A percentile compares a stretch with the other conserved stretches of the same genome.
Evolutionary conservation across 2,113 vertebrate genomes (phyloP).

Genomic region (Cromileptes altivelis): DNA sequence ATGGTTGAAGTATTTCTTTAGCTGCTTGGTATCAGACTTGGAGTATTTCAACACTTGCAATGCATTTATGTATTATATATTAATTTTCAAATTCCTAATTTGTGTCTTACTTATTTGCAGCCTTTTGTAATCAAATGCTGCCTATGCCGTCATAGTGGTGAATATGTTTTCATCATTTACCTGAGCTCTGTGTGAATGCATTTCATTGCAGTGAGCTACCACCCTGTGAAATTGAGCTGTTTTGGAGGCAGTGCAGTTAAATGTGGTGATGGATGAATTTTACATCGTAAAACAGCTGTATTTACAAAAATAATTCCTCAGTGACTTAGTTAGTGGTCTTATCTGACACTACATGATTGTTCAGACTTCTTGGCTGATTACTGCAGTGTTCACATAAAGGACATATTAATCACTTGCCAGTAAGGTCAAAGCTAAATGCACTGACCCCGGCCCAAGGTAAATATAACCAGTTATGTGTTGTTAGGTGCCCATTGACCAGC

Average conservation of each 20-base stretch:
- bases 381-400: not conserved
- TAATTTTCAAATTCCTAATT: not conserved
- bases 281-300: not conserved
- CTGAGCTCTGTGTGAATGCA: no score
- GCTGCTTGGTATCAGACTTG: not conserved
- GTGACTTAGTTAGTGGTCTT: not conserved
- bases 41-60: not conserved
- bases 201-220: not conserved
- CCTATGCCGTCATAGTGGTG: not conserved
- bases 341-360: not conserved
- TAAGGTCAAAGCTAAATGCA: not conserved
- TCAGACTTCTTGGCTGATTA: not conserved
- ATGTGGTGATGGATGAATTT: not conserved
- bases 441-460: no score
- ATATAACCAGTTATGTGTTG: not conserved
- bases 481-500: not conserved
- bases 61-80: not conserved
- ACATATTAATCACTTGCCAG: no score
- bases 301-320: not conserved
- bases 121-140: not conserved
- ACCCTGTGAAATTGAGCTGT: not conserved
- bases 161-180: not conserved
- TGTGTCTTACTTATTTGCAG: not conserved
- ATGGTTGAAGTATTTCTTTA: not conserved
- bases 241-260: not conserved